These are phyloP conservation scores for Procambarus virginalis DNA, from an alignment of 1,140 invertebrate genomes.

Conservation along the genomic window DNA sequence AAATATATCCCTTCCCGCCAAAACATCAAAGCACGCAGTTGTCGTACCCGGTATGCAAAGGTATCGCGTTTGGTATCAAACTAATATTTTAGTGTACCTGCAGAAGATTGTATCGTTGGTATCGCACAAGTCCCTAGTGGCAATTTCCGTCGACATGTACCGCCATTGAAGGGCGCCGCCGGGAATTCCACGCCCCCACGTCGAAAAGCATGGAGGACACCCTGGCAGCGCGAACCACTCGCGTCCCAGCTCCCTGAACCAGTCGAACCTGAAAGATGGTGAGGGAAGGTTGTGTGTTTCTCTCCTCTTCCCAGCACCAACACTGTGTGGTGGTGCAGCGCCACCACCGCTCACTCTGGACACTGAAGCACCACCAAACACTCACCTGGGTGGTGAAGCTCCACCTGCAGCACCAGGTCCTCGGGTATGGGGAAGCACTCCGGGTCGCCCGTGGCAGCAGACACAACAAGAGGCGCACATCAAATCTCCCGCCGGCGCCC, in stretches of 20 bases:
- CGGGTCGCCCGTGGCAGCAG: constrained; percentile 94
- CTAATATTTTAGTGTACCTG: constrained; percentile 76
- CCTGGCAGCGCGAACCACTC: constrained; percentile 93
- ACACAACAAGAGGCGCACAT: constrained; percentile 90
- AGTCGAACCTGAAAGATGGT: constrained; percentile 81
- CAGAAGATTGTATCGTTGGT: constrained; percentile 88
- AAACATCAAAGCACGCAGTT: too few relatives aligned
- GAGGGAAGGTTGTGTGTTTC: too few relatives aligned
- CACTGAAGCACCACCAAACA: constrained; percentile 69
- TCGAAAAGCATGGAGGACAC: constrained; percentile 94
- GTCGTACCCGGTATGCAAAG: too few relatives aligned
- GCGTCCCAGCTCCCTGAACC: constrained; percentile 87
- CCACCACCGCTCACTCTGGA: too few relatives aligned
- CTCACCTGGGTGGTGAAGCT: constrained; percentile 91
- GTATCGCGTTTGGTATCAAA: too few relatives aligned
- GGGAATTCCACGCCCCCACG: constrained; percentile 94
- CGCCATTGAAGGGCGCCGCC: constrained; percentile 93
- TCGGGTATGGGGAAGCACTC: constrained; percentile 91
- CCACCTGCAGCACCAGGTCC: constrained; percentile 89
- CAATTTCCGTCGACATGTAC: constrained; percentile 98
- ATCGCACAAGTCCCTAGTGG: constrained; percentile 91
- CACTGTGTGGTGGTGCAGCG: too few relatives aligned
- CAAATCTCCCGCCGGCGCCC: constrained; percentile 84
- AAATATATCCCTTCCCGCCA: too few relatives aligned
- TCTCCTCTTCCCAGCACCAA: too few relatives aligned